Evolutionary conservation across 2,113 vertebrate genomes (phyloP).

Genomic region (Dolichotis patagonum): DNA sequence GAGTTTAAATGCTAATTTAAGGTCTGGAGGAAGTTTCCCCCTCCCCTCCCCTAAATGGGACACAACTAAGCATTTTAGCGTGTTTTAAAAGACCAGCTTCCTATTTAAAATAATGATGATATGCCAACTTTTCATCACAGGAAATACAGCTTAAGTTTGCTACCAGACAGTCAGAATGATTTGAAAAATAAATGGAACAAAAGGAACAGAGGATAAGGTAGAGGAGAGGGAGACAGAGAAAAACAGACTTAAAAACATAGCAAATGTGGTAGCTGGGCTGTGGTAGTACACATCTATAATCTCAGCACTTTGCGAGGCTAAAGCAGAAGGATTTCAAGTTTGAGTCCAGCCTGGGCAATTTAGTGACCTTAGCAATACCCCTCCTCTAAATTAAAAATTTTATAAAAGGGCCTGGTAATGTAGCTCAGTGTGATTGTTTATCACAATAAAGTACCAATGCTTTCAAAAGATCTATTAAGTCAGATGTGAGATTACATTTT

Average conservation of each 20-base stretch:
- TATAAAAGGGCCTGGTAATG: neutral
- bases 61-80: conserved; percentile 39
- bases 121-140: neutral
- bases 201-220: neutral
- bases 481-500: neutral
- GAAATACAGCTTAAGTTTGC: neutral
- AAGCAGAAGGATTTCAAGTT: neutral
- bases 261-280: neutral
- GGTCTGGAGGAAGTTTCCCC: neutral
- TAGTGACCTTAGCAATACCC: neutral
- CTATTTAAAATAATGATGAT: neutral
- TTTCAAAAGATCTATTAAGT: neutral
- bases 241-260: conserved; percentile 7
- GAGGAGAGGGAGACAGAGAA: neutral
- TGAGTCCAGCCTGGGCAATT: neutral
- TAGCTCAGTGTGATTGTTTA: neutral
- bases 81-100: neutral
- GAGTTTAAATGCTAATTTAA: conserved; percentile 34
- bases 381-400: neutral
- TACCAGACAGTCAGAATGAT: conserved; percentile 35
- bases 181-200: neutral
- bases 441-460: neutral
- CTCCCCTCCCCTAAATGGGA: neutral
- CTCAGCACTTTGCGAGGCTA: neutral
- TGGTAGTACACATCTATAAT: neutral